These are phyloP conservation scores for Drosophila arawakana DNA, from an alignment of 1,140 invertebrate genomes.

Conservation along the genomic window DNA sequence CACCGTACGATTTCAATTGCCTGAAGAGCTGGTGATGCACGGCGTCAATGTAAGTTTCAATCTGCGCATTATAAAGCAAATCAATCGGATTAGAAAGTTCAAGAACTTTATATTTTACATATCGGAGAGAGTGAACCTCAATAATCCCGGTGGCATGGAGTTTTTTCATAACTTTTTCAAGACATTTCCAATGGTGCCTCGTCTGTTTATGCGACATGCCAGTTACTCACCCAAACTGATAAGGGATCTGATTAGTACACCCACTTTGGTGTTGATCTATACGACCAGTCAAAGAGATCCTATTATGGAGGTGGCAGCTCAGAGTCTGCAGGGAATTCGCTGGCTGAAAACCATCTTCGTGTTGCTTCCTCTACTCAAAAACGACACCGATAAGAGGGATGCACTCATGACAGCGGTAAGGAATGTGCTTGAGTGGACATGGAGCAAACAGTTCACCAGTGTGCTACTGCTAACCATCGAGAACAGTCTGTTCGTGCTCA, in stretches of 20 bases:
- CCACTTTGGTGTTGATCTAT: constrained; percentile 61
- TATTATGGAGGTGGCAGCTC: constrained; percentile 71
- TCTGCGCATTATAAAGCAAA: constrained; percentile 45
- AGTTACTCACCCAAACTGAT: constrained; percentile 32
- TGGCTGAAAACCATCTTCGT: constrained; percentile 72
- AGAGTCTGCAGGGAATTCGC: constrained; percentile 45
- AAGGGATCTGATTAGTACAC: constrained; percentile 63
- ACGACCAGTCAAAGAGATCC: constrained; percentile 66
- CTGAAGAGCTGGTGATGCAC: constrained; percentile 2
- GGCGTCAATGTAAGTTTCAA: constrained; percentile 56
- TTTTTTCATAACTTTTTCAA: constrained; percentile 66
- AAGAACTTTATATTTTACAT: constrained; percentile 75
- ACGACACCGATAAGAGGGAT: constrained; percentile 4
- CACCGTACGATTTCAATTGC: background rate
- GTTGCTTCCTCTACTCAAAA: constrained; percentile 47
- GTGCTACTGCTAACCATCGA: constrained; percentile 62
- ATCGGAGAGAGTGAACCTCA: constrained; percentile 60
- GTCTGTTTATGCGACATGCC: constrained; percentile 47
- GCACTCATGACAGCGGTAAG: constrained; percentile 32
- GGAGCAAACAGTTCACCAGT: constrained; percentile 68
- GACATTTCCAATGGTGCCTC: constrained; percentile 55
- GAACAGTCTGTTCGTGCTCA: constrained; percentile 57
- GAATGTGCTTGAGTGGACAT: constrained; percentile 58
- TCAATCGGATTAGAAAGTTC: constrained; percentile 61
- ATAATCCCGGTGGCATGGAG: constrained; percentile 26